phyloP scores from a whole-genome alignment of 2,888 invertebrate species.

The Diloba caeruleocephala region DNA sequence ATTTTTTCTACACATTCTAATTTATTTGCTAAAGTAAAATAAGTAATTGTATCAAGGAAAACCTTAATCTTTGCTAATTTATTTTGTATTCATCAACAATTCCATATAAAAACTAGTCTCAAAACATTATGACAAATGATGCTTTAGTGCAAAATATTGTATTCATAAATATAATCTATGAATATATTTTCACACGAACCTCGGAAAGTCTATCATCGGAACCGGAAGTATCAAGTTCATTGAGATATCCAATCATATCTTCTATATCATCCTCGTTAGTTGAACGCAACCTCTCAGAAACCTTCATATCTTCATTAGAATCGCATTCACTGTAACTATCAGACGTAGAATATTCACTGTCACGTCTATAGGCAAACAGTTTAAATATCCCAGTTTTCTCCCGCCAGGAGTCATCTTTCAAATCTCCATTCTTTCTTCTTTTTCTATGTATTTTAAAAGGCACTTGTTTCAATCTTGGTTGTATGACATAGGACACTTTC shows the following conservation, averaged over 20 bases:
- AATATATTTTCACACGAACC: constrained; percentile 29
- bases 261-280: constrained; percentile 51
- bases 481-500: constrained; percentile 62
- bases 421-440: constrained; percentile 61
- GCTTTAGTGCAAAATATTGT: background rate
- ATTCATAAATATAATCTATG: background rate
- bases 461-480: constrained; percentile 79
- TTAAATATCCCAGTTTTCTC: constrained; percentile 80
- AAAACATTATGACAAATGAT: too few species aligned
- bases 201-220: constrained; percentile 26
- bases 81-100: too few species aligned
- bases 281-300: constrained; percentile 38
- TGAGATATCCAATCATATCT: constrained; percentile 58
- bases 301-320: constrained; percentile 64
- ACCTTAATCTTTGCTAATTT: too few species aligned
- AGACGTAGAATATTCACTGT: constrained; percentile 79
- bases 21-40: too few species aligned
- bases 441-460: constrained; percentile 83
- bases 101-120: constrained; percentile 6
- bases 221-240: constrained; percentile 52
- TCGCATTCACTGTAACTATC: constrained; percentile 86
- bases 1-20: too few species aligned
- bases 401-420: constrained; percentile 78
- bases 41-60: too few species aligned
- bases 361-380: constrained; percentile 75